Base-by-base conservation (phyloP, 1,140 invertebrate species). In the Heliconius melpomene region DNA sequence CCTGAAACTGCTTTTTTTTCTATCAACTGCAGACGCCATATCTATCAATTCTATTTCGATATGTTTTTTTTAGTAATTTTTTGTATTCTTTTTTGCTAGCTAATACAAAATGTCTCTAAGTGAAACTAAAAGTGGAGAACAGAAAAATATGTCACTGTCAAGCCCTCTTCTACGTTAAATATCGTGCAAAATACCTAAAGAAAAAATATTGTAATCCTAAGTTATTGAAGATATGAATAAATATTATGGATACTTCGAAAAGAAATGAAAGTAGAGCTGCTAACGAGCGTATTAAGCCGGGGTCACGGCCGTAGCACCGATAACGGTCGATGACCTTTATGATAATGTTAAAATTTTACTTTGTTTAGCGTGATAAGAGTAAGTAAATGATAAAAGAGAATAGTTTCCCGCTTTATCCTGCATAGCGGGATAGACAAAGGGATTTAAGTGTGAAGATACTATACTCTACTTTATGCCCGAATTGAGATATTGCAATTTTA, bases 221-320 rank as follows among this genome's bases (percentile, higher is more conserved):
- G 60, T 66, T 66, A 66, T 29, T 66, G 23, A 66, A 66, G 13
- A 66, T 16, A 66, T 26, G 23, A 66, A 66, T 11, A 66, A 66
- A n/a, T 66, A 66, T 26, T 13, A 66, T 23, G 3, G 9, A 66
- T 29, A 66, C 60, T 29, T 66, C 11, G 11, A n/a, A 66, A 29
- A 13, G 11, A 66, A 66, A 66, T 66, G 60, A 66, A 66, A 29
- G 60, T 29, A 29, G n/a, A 23, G 60, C 26, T 26, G 0, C 60
- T 66, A 66, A 66, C 60, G 60, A 66, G 60, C 60, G 60, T 29
- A 66, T 66, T 66, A 66, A 66, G 13, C 11, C 26, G 23, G 6
- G 60, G 8, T 66, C 60, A 66, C 60, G 60, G 60, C n/a, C 60
- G n/a, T 18, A 66, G 16, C 60, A 66, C 60, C 9, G 60, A 66